Conservation (phyloP, 2,113 vertebrate species). For the Ciconia stormi region DNA sequence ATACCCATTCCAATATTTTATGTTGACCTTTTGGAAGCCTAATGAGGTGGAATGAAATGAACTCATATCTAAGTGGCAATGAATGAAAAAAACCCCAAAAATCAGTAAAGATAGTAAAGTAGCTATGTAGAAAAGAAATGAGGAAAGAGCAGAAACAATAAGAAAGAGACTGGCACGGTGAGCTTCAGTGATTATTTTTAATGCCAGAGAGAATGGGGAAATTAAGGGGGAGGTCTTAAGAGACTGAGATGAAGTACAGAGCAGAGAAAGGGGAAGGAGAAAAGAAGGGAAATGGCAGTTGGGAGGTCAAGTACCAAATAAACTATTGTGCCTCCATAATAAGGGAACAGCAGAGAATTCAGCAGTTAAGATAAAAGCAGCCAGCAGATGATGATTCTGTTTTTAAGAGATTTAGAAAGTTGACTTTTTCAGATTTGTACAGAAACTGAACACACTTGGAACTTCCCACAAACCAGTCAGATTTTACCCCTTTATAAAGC, state of each 20-base stretch:
- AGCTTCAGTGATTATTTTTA: not conserved
- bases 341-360: not conserved
- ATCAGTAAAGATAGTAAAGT: not conserved
- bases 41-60: not conserved
- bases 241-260: not conserved
- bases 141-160: not conserved
- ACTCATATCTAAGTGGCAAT: not conserved
- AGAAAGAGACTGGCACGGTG: not conserved
- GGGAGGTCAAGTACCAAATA: not conserved
- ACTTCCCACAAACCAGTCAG: too few relatives aligned
- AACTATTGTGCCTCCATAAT: not conserved
- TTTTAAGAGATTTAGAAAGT: not conserved
- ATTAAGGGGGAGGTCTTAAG: not conserved
- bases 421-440: not conserved
- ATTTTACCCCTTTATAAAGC: too few relatives aligned
- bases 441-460: not conserved
- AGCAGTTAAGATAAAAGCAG: not conserved
- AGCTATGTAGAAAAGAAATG: not conserved
- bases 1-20: not conserved
- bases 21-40: not conserved
- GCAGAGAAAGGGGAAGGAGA: not conserved
- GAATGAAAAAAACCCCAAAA: not conserved
- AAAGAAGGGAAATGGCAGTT: not conserved
- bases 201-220: not conserved
- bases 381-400: not conserved